Base-by-base conservation (phyloP, 1,140 invertebrate genomes). In the Teleopsis dalmanni region DNA sequence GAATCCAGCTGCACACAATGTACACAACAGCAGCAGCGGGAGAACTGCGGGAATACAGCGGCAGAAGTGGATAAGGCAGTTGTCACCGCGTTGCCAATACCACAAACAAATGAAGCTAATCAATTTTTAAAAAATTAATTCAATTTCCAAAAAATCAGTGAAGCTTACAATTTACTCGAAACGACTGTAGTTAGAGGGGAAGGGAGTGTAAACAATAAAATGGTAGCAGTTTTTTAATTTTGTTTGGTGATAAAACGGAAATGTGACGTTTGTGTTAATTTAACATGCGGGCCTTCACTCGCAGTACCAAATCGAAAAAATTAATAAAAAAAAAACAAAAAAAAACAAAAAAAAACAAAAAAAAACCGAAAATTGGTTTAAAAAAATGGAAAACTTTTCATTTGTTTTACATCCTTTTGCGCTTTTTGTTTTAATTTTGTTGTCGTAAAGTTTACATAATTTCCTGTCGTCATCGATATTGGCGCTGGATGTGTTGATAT, bases 81-180 rank as follows among this genome's bases (percentile, higher is more conserved):
- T n/a, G n/a, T n/a, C n/a, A n/a, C n/a, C n/a, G n/a, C n/a, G n/a
- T n/a, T n/a, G n/a, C 7, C 31, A 18, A 6, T 5, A 22, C 23
- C 4, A 14, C 4, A 40, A 11, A 5, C 3, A 18, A 18, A 7
- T 7, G 27, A 11, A 31, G 41, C 56, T 68, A 60, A 65, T 62
- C 56, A 65, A 65, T 68, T 68, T 65, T 67, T 63, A 49, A 68
- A 68, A 65, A 68, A 62, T 68, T 62, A 68, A 68, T 68, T 68
- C 62, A 68, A 68, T 68, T 68, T 62, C 60, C 65, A 54, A 65
- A 68, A 64, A 66, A 47, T 57, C 65, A 67, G 57, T 68, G 61
- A 67, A 58, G 55, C 65, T 55, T 67, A 54, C 47, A 47, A 56
- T 36, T 51, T 54, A 27, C 36, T 41, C 26, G 3, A 5, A 9